A percentile compares a stretch with the other conserved stretches of the same genome.
These are phyloP conservation scores for Heliconius hortense DNA, from an alignment of 2,888 invertebrate genomes.

Conservation along the genomic window DNA sequence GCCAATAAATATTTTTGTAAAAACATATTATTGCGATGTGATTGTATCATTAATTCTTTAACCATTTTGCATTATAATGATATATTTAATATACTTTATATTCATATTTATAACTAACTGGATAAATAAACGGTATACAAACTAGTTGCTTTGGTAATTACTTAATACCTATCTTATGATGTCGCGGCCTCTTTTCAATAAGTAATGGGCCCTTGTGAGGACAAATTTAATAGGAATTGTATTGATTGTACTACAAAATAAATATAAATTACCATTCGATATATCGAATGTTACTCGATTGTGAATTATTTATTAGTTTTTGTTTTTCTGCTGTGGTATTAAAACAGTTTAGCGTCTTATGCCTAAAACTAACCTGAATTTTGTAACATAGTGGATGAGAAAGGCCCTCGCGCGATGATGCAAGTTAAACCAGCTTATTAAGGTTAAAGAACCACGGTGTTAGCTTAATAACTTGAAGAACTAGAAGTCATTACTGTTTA, in stretches of 20 bases:
- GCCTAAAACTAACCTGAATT: not conserved
- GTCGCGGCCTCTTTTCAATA: conserved; percentile 29
- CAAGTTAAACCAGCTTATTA: conserved; percentile 32
- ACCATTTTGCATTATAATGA: conserved; percentile 6
- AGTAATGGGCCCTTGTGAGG: conserved; percentile 25
- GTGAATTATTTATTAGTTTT: not conserved
- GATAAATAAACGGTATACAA: not conserved
- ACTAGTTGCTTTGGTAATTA: conserved; percentile 9
- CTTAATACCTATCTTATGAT: conserved; percentile 8
- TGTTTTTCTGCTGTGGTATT: not conserved
- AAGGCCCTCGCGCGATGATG: conserved; percentile 27
- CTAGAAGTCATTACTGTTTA: conserved; percentile 21
- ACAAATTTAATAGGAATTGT: conserved; percentile 21
- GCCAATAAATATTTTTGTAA: too few species aligned
- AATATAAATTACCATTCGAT: not conserved
- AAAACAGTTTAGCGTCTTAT: not conserved
- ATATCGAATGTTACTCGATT: not conserved
- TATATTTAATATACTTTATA: conserved; percentile 3
- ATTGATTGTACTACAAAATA: conserved; percentile 28
- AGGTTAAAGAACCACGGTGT: conserved; percentile 26
- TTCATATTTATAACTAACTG: not conserved
- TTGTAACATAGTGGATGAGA: conserved; percentile 11
- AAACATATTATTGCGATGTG: too few species aligned
- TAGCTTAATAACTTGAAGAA: conserved; percentile 26
- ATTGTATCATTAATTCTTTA: not conserved